Evolutionary conservation across 2,113 vertebrate species (phyloP).

Genomic region (Talpa occidentalis): DNA sequence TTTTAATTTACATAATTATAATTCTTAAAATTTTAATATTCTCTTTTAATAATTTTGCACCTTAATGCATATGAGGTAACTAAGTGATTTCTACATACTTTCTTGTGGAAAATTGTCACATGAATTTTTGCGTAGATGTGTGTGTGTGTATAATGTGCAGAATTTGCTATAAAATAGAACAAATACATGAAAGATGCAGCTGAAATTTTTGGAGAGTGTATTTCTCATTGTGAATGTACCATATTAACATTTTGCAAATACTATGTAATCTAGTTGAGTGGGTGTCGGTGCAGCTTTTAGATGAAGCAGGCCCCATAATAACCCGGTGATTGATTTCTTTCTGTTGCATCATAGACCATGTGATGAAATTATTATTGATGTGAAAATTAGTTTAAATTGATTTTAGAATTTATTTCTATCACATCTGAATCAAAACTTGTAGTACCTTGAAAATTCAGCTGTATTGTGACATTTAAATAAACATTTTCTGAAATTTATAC

Average conservation of each 20-base stretch:
- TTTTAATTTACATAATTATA: constrained; percentile 25
- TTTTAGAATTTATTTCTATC: constrained; percentile 42
- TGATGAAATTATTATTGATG: constrained; percentile 66
- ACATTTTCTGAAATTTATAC: constrained; percentile 13
- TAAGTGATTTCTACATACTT: constrained; percentile 32
- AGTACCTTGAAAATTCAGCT: constrained; percentile 18
- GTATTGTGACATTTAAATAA: constrained; percentile 38
- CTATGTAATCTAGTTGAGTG: constrained; percentile 9
- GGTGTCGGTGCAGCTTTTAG: constrained; percentile 12
- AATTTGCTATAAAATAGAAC: constrained; percentile 47
- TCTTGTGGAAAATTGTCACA: constrained; percentile 25
- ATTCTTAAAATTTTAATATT: constrained; percentile 11
- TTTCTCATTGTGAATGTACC: neutral
- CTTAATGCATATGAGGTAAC: constrained; percentile 23
- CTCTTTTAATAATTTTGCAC: constrained; percentile 6
- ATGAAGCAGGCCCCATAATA: neutral
- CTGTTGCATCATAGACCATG: constrained; percentile 60
- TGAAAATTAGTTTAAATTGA: constrained; percentile 51
- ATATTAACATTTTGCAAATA: constrained; percentile 48
- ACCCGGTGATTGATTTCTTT: constrained; percentile 60
- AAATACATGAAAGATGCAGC: neutral
- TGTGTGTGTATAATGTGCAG: neutral
- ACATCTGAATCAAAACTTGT: neutral
- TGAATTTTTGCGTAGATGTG: neutral
- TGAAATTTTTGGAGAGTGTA: constrained; percentile 10